These are phyloP conservation scores for Tetragonula carbonaria DNA, from an alignment of 2,888 invertebrate species.

Conservation along the genomic window DNA sequence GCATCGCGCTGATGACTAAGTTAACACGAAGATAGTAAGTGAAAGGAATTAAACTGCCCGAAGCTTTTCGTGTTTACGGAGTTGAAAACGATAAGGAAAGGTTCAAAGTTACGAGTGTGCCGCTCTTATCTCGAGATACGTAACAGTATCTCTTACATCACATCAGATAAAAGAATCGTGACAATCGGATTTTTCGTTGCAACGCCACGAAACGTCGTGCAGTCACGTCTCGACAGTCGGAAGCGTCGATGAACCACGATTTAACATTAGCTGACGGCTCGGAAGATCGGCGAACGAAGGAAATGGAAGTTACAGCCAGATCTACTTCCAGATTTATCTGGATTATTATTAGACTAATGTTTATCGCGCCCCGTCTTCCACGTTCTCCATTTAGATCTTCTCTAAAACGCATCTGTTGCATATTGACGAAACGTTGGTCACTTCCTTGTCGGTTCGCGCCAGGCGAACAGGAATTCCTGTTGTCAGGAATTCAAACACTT, in stretches of 20 bases:
- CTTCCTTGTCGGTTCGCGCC: constrained; percentile 6
- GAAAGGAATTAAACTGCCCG: neutral
- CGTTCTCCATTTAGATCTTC: constrained; percentile 20
- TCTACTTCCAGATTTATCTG: constrained; percentile 44
- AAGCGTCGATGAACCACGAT: constrained; percentile 20
- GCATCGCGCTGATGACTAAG: no score
- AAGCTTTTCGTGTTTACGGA: neutral
- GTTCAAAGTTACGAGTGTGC: constrained; percentile 20
- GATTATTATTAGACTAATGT: constrained; percentile 60
- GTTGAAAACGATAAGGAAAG: neutral
- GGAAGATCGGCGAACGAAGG: constrained; percentile 42
- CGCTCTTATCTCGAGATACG: constrained; percentile 23
- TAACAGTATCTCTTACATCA: constrained; percentile 45
- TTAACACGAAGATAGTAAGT: no score
- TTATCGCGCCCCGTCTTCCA: constrained; percentile 35
- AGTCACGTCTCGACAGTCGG: neutral
- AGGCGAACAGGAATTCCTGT: neutral
- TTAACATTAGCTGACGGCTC: constrained; percentile 26
- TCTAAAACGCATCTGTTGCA: constrained; percentile 42
- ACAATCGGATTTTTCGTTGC: constrained; percentile 20
- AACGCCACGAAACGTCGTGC: constrained; percentile 3
- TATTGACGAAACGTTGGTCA: constrained; percentile 27
- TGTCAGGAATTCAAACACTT: neutral
- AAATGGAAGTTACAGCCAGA: constrained; percentile 33
- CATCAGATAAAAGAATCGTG: constrained; percentile 12